Evolutionary conservation across 2,113 vertebrate genomes (phyloP).

Genomic region (Platichthys stellatus): DNA sequence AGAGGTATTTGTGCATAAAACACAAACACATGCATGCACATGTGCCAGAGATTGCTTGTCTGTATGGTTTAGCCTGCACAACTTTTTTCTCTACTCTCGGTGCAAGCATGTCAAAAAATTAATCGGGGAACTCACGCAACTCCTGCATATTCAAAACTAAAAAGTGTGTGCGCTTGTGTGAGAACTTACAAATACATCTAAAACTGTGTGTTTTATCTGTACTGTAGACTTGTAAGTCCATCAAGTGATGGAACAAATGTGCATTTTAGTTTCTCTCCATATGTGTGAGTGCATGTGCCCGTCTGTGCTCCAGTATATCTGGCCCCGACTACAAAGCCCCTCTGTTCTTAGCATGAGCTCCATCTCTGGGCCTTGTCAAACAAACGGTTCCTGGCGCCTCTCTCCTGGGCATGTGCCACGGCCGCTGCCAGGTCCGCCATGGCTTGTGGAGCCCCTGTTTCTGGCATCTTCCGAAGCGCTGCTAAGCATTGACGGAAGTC

Average conservation of each 20-base stretch:
- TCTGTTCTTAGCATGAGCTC: constrained; percentile 78
- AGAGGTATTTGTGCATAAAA: constrained; percentile 8
- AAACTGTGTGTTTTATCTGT: constrained; percentile 7
- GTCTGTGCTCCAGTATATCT: constrained; percentile 67
- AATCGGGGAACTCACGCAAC: constrained; percentile 10
- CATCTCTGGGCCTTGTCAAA: constrained; percentile 78
- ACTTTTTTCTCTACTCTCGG: not conserved
- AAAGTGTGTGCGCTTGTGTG: not conserved
- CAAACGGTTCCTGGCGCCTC: constrained; percentile 73
- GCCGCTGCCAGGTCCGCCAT: constrained; percentile 65
- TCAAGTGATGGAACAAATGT: constrained; percentile 45
- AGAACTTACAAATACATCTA: not conserved
- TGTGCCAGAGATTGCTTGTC: constrained; percentile 18
- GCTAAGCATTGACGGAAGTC: constrained; percentile 69
- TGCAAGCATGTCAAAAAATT: not conserved
- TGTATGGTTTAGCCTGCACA: not conserved
- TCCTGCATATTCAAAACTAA: constrained; percentile 2
- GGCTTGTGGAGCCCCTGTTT: constrained; percentile 67
- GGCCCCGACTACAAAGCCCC: constrained; percentile 79
- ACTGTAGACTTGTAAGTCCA: constrained; percentile 24
- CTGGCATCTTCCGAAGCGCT: constrained; percentile 68
- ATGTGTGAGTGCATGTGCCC: constrained; percentile 40
- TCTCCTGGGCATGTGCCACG: constrained; percentile 72
- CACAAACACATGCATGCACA: not conserved
- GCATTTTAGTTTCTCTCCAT: constrained; percentile 47